Conservation (phyloP, 2,797 vertebrate genomes). For the Onychomys leucogaster region DNA sequence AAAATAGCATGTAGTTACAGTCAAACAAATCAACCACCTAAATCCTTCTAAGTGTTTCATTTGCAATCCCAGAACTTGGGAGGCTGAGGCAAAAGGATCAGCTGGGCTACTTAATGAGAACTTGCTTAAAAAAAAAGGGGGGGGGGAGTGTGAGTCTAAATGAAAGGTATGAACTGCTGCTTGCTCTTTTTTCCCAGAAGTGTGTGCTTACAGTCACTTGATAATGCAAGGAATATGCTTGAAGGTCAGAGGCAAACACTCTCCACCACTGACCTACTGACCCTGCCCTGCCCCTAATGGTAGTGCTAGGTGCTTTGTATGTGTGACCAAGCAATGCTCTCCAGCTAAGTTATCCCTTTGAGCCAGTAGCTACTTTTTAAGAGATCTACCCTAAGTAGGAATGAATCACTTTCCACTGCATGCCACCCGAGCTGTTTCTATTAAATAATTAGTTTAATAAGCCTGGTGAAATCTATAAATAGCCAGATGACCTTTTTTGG, state of each 20-base stretch:
- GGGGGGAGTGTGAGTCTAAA: not conserved
- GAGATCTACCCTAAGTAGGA: not conserved
- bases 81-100: not conserved
- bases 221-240: not conserved
- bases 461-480: slow-evolving; percentile 10
- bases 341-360: not conserved
- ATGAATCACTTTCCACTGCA: not conserved
- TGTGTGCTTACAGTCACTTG: not conserved
- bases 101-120: not conserved
- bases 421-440: not conserved
- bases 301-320: not conserved
- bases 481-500: not conserved
- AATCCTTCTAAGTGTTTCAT: not conserved
- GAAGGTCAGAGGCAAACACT: not conserved
- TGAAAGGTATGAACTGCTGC: not conserved
- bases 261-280: not conserved
- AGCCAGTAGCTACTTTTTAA: not conserved
- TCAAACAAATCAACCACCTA: not conserved
- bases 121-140: not conserved
- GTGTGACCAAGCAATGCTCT: not conserved
- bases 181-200: not conserved
- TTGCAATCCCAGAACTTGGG: not conserved
- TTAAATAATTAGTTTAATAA: slow-evolving; percentile 49
- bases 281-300: too few species aligned
- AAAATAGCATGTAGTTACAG: not conserved